Evolutionary conservation across 1,140 invertebrate genomes (phyloP).

Genomic region (Drosophila punjabiensis): DNA sequence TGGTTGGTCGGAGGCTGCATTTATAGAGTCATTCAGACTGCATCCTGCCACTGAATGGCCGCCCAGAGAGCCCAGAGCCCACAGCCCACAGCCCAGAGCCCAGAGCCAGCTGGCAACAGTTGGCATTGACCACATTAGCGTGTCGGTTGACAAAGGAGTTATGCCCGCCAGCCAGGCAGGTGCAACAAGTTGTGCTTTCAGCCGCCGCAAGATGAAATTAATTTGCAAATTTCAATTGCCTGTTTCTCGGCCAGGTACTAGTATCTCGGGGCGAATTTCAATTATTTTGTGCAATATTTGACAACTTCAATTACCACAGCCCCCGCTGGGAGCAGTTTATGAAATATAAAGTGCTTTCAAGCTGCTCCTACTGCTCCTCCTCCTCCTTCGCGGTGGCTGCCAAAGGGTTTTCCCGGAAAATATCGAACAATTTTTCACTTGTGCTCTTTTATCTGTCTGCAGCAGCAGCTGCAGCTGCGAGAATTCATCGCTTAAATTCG

Average conservation of each 20-base stretch:
- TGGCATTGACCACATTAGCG: conserved; percentile 81
- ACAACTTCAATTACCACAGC: conserved; percentile 31
- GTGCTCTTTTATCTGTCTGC: conserved; percentile 31
- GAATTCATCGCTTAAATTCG: conserved; percentile 39
- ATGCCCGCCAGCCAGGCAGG: conserved; percentile 28
- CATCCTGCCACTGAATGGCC: conserved; percentile 74
- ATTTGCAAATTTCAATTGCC: conserved; percentile 42
- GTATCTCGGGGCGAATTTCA: conserved; percentile 12
- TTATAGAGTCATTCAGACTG: conserved; percentile 75
- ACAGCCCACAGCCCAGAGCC: no score
- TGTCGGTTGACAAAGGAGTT: conserved; percentile 74
- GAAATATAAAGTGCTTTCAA: conserved; percentile 28
- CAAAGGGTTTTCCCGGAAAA: conserved; percentile 23
- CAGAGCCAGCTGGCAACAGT: conserved; percentile 65
- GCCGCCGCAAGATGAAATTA: conserved; percentile 16
- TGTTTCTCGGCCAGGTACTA: neutral
- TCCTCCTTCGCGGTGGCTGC: neutral
- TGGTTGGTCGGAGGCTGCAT: conserved; percentile 42
- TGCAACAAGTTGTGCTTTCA: conserved; percentile 71
- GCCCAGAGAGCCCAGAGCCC: neutral
- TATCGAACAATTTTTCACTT: conserved; percentile 50
- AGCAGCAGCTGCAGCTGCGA: conserved; percentile 13
- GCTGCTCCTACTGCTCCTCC: neutral
- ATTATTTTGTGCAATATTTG: conserved; percentile 8
- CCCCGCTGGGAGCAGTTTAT: conserved; percentile 5